These are phyloP conservation scores for Troilus luridus DNA, from an alignment of 2,888 invertebrate species.

Conservation along the genomic window DNA sequence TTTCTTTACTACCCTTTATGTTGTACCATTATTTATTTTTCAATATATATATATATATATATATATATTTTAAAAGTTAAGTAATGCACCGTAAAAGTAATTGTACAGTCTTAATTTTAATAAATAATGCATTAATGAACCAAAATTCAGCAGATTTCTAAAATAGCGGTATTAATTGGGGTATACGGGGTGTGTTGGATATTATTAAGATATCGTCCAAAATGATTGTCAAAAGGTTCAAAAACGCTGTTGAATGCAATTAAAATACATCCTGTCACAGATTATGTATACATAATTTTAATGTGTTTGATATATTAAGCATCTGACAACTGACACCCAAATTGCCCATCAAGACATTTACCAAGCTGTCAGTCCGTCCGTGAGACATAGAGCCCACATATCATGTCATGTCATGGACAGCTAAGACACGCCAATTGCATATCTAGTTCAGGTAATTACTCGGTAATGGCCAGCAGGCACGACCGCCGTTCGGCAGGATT, in stretches of 20 bases:
- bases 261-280: not conserved
- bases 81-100: too few species aligned
- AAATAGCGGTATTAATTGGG: not conserved
- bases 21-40: too few species aligned
- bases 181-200: not conserved
- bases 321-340: constrained; percentile 4
- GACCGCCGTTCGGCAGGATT: not conserved
- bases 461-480: not conserved
- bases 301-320: not conserved
- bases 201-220: not conserved
- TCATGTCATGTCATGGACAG: constrained; percentile 31
- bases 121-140: not conserved
- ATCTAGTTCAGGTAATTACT: constrained; percentile 4
- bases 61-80: too few species aligned
- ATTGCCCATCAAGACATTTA: constrained; percentile 37
- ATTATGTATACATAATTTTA: not conserved
- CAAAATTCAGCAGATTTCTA: not conserved
- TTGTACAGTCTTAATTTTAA: too few species aligned
- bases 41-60: too few species aligned
- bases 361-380: not conserved
- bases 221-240: not conserved
- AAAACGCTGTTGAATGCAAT: not conserved
- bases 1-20: too few species aligned
- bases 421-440: constrained; percentile 32
- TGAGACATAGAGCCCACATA: constrained; percentile 18